A percentile compares a stretch with the other conserved stretches of the same genome.
Conservation (phyloP, 2,113 vertebrate genomes). For the Tetrao urogallus region DNA sequence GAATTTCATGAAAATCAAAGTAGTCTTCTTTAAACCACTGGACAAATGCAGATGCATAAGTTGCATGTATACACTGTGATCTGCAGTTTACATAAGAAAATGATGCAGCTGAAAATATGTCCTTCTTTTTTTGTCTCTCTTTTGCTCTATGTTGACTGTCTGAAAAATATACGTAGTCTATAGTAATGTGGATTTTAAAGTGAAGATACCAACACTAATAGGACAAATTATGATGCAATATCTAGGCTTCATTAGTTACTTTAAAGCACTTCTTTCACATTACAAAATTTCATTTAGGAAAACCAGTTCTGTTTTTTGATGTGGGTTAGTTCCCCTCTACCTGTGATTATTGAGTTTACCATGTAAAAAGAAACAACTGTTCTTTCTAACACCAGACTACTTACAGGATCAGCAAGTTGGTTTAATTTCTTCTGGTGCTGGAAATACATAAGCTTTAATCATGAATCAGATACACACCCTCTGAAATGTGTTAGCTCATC, state of each 20-base stretch:
- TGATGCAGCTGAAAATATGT: conserved; percentile 2
- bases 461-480: conserved; percentile 61
- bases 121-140: not conserved
- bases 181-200: conserved; percentile 33
- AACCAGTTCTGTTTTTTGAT: conserved; percentile 52
- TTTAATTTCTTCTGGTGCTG: conserved; percentile 60
- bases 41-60: not conserved
- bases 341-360: conserved; percentile 52
- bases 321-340: conserved; percentile 51
- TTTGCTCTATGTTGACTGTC: not conserved
- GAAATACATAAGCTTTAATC: conserved; percentile 67
- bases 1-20: conserved; percentile 6
- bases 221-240: conserved; percentile 57
- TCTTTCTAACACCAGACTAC: conserved; percentile 43
- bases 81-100: not conserved
- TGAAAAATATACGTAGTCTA: conserved; percentile 18
- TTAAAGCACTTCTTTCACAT: conserved; percentile 53
- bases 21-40: not conserved
- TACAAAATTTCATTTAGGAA: conserved; percentile 48
- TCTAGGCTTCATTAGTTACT: conserved; percentile 50
- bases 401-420: conserved; percentile 50
- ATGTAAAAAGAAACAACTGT: conserved; percentile 55
- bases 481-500: conserved; percentile 61
- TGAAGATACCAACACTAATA: conserved; percentile 33
- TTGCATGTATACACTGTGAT: not conserved